A percentile compares a stretch with the other conserved stretches of the same genome.
phyloP scores from a whole-genome alignment of 2,888 invertebrate genomes.

The Labia minor region DNA sequence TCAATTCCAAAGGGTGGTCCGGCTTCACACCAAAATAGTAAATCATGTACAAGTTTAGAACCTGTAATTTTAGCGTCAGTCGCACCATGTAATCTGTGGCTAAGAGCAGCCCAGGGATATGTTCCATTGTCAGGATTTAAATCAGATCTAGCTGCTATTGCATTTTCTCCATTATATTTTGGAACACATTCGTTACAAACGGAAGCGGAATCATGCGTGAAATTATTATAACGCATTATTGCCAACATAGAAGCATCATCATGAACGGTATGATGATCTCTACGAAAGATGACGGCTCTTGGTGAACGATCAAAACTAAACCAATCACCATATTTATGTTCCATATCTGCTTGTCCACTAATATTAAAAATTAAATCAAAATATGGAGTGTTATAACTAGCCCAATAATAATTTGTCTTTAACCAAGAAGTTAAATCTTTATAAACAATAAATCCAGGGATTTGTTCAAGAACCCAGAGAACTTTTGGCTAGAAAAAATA shows the following conservation, averaged over 20 bases:
- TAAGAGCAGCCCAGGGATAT: slow-evolving; percentile 55
- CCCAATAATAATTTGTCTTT: slow-evolving; percentile 47
- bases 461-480: slow-evolving; percentile 53
- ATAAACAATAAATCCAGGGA: slow-evolving; percentile 38
- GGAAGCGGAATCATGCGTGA: slow-evolving; percentile 52
- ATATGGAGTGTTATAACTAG: slow-evolving; percentile 60
- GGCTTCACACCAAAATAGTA: slow-evolving; percentile 46
- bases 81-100: slow-evolving; percentile 57
- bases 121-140: slow-evolving; percentile 59
- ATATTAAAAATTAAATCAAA: slow-evolving; percentile 51
- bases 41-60: slow-evolving; percentile 33
- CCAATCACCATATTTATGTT: slow-evolving; percentile 42
- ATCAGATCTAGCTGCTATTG: slow-evolving; percentile 58
- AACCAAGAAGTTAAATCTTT: slow-evolving; percentile 38
- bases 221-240: slow-evolving; percentile 60
- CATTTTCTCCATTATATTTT: slow-evolving; percentile 60
- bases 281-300: slow-evolving; percentile 49
- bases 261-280: slow-evolving; percentile 46
- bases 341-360: slow-evolving; percentile 44
- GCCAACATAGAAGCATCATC: slow-evolving; percentile 48
- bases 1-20: slow-evolving; percentile 45
- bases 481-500: slow-evolving; percentile 37
- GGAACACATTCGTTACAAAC: slow-evolving; percentile 52
- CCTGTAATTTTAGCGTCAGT: slow-evolving; percentile 56
- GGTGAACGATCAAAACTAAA: slow-evolving; percentile 55